Evolutionary conservation across 2,888 invertebrate species (phyloP), one percentile per base, ranked within the genome.

Genomic region (Linyphia triangularis): DNA sequence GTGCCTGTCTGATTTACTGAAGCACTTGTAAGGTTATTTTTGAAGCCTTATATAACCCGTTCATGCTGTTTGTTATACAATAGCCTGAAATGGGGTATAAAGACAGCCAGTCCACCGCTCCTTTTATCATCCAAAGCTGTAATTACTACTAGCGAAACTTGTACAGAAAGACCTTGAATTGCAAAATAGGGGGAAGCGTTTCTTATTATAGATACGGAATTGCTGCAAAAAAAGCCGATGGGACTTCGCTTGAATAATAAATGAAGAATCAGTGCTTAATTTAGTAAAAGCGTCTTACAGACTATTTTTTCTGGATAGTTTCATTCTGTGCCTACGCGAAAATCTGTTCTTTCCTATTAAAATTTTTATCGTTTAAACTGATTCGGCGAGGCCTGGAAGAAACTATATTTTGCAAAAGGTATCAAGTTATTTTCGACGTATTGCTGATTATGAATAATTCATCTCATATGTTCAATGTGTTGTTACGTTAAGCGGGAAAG

Each of bases 131-230:
- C 51, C 51, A 51, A 51, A 13, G 51, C 51, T 51, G 51, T 51
- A 16, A 51, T 51, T 51, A 13, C 51, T 51, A 51, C 51, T 13
- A 51, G 51, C n/a, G 51, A 51, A 51, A 51, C 51, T 51, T 51
- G 51, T 51, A 16, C 51, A 51, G 16, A n/a, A 51, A 51, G n/a
- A 51, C 51, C 51, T 51, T 51, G 51, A 51, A n/a, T 51, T 16
- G 51, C n/a, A 51, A 51, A 51, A 51, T 51, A 51, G n/a, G 51
- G 51, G 51, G 51, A 51, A 51, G 51, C 51, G 51, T 51, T 51
- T 51, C 51, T 51, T 51, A 51, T 51, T 51, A 51, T 51, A 51
- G 51, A 51, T 51, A 51, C 51, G 51, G 51, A 51, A 51, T 51
- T n/a, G 51, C 51, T n/a, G 16, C n/a, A 51, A 51, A 51, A 51